A percentile compares a stretch with the other conserved stretches of the same genome.
phyloP scores from a whole-genome alignment of 2,888 invertebrate species.

The Catocala nupta region DNA sequence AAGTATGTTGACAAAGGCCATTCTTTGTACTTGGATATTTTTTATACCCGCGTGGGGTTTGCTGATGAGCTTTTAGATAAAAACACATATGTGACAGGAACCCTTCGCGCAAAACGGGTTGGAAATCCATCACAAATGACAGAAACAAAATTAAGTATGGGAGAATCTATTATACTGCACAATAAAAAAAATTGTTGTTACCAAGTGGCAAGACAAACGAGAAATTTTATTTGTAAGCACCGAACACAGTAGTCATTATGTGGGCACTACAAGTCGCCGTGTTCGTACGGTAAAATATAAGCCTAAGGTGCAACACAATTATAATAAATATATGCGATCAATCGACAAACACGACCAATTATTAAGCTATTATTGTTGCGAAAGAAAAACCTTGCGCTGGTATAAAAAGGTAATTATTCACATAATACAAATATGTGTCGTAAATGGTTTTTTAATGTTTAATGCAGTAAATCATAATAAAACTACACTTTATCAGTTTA shows the following conservation, averaged over 20 bases:
- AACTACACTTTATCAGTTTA: constrained; percentile 21
- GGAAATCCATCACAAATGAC: constrained; percentile 30
- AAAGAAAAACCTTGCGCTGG: constrained; percentile 35
- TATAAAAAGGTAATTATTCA: too few relatives aligned
- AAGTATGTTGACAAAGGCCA: constrained; percentile 28
- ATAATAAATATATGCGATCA: constrained; percentile 33
- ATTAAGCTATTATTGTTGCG: constrained; percentile 32
- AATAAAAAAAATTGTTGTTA: too few relatives aligned
- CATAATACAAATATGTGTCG: too few relatives aligned
- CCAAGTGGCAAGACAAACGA: too few relatives aligned
- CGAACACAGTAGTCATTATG: constrained; percentile 43
- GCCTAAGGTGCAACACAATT: constrained; percentile 25
- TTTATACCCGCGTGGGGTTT: constrained; percentile 36
- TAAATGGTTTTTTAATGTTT: too few relatives aligned
- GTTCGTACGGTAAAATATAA: constrained; percentile 46
- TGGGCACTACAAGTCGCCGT: constrained; percentile 44
- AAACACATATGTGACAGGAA: constrained; percentile 42
- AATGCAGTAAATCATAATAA: too few relatives aligned
- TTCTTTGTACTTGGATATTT: too few relatives aligned
- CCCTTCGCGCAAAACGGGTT: constrained; percentile 34
- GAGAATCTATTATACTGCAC: constrained; percentile 22
- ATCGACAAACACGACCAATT: constrained; percentile 34
- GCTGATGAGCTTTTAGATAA: constrained; percentile 35
- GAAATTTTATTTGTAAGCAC: constrained; percentile 23
- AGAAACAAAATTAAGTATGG: constrained; percentile 20